These are phyloP conservation scores for Riptortus pedestris DNA, from an alignment of 1,140 invertebrate genomes.

Conservation along the genomic window DNA sequence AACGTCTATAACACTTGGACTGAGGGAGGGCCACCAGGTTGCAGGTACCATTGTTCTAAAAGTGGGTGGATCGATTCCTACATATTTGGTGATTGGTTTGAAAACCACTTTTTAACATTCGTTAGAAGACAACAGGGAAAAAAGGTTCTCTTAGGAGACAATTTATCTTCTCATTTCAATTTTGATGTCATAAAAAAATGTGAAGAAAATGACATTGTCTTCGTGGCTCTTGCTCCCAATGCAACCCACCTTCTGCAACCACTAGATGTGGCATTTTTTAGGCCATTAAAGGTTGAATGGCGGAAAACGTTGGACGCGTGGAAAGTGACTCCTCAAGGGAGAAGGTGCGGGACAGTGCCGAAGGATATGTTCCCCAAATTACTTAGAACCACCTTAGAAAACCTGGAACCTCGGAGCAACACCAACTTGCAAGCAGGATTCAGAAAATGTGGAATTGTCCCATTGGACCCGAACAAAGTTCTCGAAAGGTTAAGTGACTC, in stretches of 20 bases:
- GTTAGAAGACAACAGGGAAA: constrained; percentile 12
- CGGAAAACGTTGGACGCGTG: constrained; percentile 34
- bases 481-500: not conserved
- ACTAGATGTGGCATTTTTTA: constrained; percentile 39
- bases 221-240: constrained; percentile 32
- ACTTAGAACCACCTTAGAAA: not conserved
- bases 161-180: constrained; percentile 37
- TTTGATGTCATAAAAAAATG: constrained; percentile 34
- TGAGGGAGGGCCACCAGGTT: not conserved
- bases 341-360: not conserved
- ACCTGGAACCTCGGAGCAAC: too few species aligned
- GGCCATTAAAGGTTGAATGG: constrained; percentile 38
- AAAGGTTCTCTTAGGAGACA: constrained; percentile 37
- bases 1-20: not conserved
- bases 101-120: constrained; percentile 19
- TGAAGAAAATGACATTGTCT: constrained; percentile 35
- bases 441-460: constrained; percentile 8
- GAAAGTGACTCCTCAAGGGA: constrained; percentile 29
- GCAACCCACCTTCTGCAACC: constrained; percentile 39
- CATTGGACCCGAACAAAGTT: not conserved
- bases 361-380: not conserved
- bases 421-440: constrained; percentile 2
- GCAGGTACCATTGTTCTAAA: not conserved
- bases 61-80: constrained; percentile 18
- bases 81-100: constrained; percentile 27